Percentiles rank a stretch among this genome's conserved stretches.
phyloP scores from a whole-genome alignment of 2,888 invertebrate genomes.

The Leptopterna dolabrata region DNA sequence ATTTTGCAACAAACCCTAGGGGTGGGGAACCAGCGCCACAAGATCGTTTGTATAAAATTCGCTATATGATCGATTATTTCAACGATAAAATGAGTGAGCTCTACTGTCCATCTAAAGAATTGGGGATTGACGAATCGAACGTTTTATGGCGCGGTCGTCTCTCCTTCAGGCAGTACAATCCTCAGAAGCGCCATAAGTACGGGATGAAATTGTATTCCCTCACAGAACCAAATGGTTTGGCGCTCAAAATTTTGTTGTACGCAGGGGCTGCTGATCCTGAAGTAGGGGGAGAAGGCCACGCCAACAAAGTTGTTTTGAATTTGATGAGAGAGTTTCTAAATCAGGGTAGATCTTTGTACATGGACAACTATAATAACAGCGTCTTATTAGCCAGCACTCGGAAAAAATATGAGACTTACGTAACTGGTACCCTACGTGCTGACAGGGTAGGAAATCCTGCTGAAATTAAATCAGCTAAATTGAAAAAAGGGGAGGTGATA shows the following conservation, averaged over 20 bases:
- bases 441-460: slow-evolving; percentile 30
- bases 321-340: slow-evolving; percentile 17
- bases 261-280: slow-evolving; percentile 61
- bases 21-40: background rate
- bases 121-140: slow-evolving; percentile 63
- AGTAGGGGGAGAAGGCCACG: slow-evolving; percentile 56
- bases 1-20: slow-evolving; percentile 10
- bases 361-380: slow-evolving; percentile 50
- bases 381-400: slow-evolving; percentile 5
- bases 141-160: slow-evolving; percentile 63
- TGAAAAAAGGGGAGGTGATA: slow-evolving; percentile 48
- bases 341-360: too few relatives aligned
- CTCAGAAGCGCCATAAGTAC: slow-evolving; percentile 65
- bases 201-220: slow-evolving; percentile 66
- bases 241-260: slow-evolving; percentile 62
- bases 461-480: slow-evolving; percentile 26
- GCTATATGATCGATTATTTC: background rate
- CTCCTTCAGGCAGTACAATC: slow-evolving; percentile 64
- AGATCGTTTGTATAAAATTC: background rate
- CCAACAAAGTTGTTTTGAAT: slow-evolving; percentile 25
- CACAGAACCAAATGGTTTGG: slow-evolving; percentile 64
- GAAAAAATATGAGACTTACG: slow-evolving; percentile 35
- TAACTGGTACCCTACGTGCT: slow-evolving; percentile 46
- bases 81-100: background rate
- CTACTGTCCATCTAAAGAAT: slow-evolving; percentile 55